Percentiles rank a stretch among this genome's conserved stretches.
Conservation (phyloP, 2,797 vertebrate genomes). For the Melanotaenia maccullochi region DNA sequence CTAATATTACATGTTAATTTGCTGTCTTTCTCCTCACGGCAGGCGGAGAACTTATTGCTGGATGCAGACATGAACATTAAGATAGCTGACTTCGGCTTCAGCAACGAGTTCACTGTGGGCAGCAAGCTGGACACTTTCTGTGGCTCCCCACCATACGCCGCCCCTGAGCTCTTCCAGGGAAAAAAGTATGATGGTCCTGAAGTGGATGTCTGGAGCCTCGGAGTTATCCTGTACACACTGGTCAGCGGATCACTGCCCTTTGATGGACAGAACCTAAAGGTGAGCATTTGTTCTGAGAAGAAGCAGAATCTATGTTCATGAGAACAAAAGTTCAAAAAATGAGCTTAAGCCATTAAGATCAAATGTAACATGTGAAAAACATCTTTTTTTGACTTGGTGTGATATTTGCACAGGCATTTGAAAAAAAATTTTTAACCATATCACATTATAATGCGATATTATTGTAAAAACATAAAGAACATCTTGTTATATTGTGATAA, state of each 20-base stretch:
- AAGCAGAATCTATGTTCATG: background rate
- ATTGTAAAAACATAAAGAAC: too few species aligned
- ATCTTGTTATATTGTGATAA: too few species aligned
- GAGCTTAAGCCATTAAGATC: too few species aligned
- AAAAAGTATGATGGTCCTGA: constrained; percentile 99
- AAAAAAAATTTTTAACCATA: too few species aligned
- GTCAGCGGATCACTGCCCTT: constrained; percentile 98
- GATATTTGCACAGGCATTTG: too few species aligned
- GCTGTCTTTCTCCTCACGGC: constrained; percentile 9
- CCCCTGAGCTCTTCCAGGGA: constrained; percentile 98
- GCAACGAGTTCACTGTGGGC: constrained; percentile 97
- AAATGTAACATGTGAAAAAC: too few species aligned
- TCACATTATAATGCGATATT: too few species aligned
- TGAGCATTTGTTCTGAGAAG: constrained; percentile 52
- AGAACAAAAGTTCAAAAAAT: too few species aligned
- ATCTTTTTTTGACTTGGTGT: background rate
- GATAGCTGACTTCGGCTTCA: constrained; percentile 99
- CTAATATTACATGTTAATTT: background rate
- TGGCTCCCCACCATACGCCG: constrained; percentile 96
- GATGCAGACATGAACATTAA: constrained; percentile 99
- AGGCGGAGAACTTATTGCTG: constrained; percentile 98
- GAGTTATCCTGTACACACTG: constrained; percentile 97
- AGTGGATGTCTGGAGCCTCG: constrained; percentile 98
- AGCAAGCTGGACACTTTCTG: constrained; percentile 99
- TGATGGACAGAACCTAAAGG: constrained; percentile 98